Conservation (phyloP, 2,113 vertebrate species). For the Trichechus manatus region DNA sequence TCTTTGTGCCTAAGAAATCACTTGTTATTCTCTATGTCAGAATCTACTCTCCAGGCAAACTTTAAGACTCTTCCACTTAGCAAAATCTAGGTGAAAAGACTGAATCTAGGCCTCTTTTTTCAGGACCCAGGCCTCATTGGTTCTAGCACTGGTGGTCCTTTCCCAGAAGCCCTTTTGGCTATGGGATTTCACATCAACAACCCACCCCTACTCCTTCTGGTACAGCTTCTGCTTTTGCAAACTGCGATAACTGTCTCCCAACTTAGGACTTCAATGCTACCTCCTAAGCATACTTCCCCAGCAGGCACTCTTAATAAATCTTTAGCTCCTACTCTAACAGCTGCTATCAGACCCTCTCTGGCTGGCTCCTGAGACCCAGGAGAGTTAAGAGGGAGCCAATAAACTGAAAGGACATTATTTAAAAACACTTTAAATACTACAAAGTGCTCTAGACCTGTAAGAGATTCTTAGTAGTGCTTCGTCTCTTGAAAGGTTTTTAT, state of each 20-base stretch:
- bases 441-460: conserved; percentile 42
- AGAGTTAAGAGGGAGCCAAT: background rate
- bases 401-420: conserved; percentile 46
- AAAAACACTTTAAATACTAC: conserved; percentile 45
- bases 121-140: background rate
- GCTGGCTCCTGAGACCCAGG: background rate
- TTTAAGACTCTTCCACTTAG: background rate
- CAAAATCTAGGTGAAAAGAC: background rate
- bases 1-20: background rate
- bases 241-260: background rate
- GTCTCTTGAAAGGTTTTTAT: conserved; percentile 50
- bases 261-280: background rate
- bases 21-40: background rate
- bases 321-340: background rate
- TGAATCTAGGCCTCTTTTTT: background rate
- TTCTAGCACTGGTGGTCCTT: background rate
- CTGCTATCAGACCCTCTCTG: conserved; percentile 4
- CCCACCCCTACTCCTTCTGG: background rate
- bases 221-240: background rate
- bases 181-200: background rate
- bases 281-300: background rate
- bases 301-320: background rate
- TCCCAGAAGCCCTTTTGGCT: background rate
- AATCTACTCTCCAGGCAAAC: background rate
- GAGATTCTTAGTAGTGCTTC: background rate